These are phyloP conservation scores for Orthosia incerta DNA, from an alignment of 2,888 invertebrate genomes.

Conservation along the genomic window DNA sequence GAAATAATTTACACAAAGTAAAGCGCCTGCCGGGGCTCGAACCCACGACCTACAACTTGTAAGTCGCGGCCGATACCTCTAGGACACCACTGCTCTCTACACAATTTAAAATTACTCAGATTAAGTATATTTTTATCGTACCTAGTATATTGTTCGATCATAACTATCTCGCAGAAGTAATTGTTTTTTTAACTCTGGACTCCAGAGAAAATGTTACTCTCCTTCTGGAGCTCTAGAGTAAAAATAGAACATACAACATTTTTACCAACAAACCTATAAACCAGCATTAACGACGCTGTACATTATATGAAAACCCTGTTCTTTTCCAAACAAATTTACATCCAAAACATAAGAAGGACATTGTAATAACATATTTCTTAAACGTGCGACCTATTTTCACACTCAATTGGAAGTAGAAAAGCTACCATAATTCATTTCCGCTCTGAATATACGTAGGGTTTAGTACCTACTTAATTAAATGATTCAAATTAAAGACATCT, in stretches of 20 bases:
- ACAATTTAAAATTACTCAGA: no score
- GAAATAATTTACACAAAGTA: no score
- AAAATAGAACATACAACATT: background rate
- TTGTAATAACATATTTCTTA: conserved; percentile 42
- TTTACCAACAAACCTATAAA: background rate
- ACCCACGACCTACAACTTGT: no score
- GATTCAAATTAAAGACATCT: conserved; percentile 45
- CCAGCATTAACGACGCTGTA: background rate
- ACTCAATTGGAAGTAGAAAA: conserved; percentile 52
- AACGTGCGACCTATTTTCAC: conserved; percentile 47
- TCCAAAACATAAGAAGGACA: conserved; percentile 20
- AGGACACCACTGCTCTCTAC: no score
- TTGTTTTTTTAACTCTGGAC: no score
- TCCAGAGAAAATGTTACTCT: no score
- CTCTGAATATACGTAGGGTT: conserved; percentile 20
- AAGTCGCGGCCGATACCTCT: no score
- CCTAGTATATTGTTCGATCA: no score
- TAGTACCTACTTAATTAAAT: conserved; percentile 58
- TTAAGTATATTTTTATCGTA: no score
- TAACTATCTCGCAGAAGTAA: no score
- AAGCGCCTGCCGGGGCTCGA: no score
- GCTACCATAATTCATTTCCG: conserved; percentile 35
- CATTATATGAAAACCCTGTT: background rate
- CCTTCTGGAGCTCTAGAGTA: no score
- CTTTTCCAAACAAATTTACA: background rate